phyloP scores from a whole-genome alignment of 2,797 vertebrate genomes.

The Microctenopoma lineatum region DNA sequence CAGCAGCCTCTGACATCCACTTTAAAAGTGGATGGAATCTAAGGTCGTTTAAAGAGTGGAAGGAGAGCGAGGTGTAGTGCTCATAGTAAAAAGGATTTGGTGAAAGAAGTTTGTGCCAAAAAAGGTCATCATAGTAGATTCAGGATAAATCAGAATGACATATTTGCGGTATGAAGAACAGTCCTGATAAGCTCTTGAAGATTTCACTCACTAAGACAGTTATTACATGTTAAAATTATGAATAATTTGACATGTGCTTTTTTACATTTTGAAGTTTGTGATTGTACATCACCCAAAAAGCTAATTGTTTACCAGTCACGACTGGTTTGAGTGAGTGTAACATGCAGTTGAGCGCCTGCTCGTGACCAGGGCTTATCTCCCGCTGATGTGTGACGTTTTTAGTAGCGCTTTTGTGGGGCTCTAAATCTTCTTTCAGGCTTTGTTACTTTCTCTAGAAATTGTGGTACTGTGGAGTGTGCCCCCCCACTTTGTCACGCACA shows the following conservation, averaged over 20 bases:
- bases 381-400: neutral
- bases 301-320: neutral
- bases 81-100: neutral
- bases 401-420: neutral
- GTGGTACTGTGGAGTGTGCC: neutral
- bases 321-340: neutral
- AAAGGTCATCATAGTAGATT: too few relatives aligned
- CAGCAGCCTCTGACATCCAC: constrained; percentile 51
- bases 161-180: too few relatives aligned
- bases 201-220: too few relatives aligned
- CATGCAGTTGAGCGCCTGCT: neutral
- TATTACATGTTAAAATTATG: too few relatives aligned
- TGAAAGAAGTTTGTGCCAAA: neutral
- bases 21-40: constrained; percentile 43
- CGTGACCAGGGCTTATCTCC: neutral
- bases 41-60: constrained; percentile 3
- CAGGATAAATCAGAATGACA: too few relatives aligned
- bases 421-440: neutral
- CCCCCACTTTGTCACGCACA: too few relatives aligned
- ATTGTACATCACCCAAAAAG: neutral
- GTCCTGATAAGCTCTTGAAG: too few relatives aligned
- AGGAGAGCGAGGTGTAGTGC: constrained; percentile 1
- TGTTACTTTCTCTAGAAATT: neutral
- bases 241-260: too few relatives aligned
- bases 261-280: neutral